phyloP scores from a whole-genome alignment of 2,888 invertebrate genomes.

The Herminia tarsipennalis region DNA sequence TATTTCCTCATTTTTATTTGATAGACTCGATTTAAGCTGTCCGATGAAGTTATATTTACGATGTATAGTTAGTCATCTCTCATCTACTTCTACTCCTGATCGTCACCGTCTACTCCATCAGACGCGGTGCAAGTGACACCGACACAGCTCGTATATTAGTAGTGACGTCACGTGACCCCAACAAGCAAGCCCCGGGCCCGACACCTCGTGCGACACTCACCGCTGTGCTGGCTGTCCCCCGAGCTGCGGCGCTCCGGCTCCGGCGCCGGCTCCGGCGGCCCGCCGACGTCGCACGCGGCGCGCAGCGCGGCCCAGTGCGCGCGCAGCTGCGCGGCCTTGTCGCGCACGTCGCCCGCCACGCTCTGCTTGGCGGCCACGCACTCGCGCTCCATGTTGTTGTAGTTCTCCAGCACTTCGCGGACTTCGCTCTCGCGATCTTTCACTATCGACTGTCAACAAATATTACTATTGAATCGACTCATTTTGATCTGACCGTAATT shows the following conservation, averaged over 20 bases:
- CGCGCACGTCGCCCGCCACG: slow-evolving; percentile 60
- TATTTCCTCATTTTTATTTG: too few relatives aligned
- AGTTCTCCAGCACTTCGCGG: slow-evolving; percentile 87
- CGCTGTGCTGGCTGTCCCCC: slow-evolving; percentile 49
- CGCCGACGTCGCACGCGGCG: slow-evolving; percentile 5
- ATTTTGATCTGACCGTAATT: too few relatives aligned
- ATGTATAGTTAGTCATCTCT: too few relatives aligned
- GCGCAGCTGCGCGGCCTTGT: slow-evolving; percentile 80
- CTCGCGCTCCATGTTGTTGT: slow-evolving; percentile 86
- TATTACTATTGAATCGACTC: too few relatives aligned
- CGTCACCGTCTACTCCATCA: too few relatives aligned
- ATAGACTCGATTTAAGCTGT: too few relatives aligned
- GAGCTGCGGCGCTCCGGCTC: slow-evolving; percentile 24
- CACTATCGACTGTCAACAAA: slow-evolving; percentile 64
- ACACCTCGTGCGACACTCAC: slow-evolving; percentile 58
- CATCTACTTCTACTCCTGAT: too few relatives aligned
- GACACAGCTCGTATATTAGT: background rate
- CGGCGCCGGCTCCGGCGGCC: too few relatives aligned
- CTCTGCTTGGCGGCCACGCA: slow-evolving; percentile 64
- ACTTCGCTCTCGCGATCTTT: slow-evolving; percentile 86
- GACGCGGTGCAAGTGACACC: background rate
- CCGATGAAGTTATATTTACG: too few relatives aligned
- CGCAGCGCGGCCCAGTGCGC: slow-evolving; percentile 11
- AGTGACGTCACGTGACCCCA: slow-evolving; percentile 24
- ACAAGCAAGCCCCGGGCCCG: slow-evolving; percentile 13